Conservation (phyloP, 2,797 vertebrate genomes). For the Siniperca undulata region DNA sequence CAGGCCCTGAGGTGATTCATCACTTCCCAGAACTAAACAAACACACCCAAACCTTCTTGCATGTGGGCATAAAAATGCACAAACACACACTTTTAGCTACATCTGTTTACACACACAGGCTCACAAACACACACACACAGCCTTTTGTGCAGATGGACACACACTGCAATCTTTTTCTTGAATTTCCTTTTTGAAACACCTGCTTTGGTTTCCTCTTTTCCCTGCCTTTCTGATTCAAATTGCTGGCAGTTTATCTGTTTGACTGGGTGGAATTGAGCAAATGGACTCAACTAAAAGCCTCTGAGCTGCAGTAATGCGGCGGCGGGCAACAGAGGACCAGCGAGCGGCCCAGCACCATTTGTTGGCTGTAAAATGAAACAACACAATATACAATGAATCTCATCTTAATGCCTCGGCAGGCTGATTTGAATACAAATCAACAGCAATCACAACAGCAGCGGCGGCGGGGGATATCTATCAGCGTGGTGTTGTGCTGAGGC, state of each 20-base stretch:
- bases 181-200: constrained; percentile 40
- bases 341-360: constrained; percentile 24
- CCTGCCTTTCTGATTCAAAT: constrained; percentile 51
- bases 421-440: constrained; percentile 71
- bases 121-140: constrained; percentile 10
- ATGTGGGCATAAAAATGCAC: constrained; percentile 11
- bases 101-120: constrained; percentile 16
- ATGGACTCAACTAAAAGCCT: constrained; percentile 63
- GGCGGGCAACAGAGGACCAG: constrained; percentile 13
- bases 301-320: constrained; percentile 44
- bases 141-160: constrained; percentile 35
- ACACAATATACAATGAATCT: constrained; percentile 62
- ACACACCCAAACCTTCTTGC: constrained; percentile 1
- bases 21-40: constrained; percentile 38
- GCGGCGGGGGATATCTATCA: constrained; percentile 27
- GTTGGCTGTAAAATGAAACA: constrained; percentile 61
- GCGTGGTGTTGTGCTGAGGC: constrained; percentile 21
- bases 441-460: constrained; percentile 36
- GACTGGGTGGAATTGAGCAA: constrained; percentile 60
- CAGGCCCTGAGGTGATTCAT: constrained; percentile 58
- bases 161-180: constrained; percentile 19
- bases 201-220: constrained; percentile 38
- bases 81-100: constrained; percentile 25
- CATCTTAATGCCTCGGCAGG: constrained; percentile 37
- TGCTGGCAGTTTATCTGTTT: constrained; percentile 57